Evolutionary conservation across 2,888 invertebrate species (phyloP).

Genomic region (Sepiola atlantica): DNA sequence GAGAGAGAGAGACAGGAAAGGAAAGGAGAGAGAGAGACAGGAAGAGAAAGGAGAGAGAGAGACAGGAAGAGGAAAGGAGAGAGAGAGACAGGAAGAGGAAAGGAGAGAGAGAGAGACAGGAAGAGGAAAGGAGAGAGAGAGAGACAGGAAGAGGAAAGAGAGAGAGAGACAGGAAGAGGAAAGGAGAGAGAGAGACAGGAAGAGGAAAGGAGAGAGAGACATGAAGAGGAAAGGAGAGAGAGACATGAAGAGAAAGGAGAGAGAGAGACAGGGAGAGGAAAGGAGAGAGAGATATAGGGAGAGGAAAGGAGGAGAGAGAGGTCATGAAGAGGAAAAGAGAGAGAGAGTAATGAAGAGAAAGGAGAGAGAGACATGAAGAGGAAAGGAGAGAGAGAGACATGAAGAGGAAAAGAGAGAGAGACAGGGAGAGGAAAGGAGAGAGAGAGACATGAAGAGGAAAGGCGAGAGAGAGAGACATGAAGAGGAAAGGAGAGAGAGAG

Average conservation of each 20-base stretch:
- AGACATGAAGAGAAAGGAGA: neutral
- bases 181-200: neutral
- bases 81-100: neutral
- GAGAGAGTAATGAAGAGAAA: neutral
- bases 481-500: too few relatives aligned
- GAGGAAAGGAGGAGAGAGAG: neutral
- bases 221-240: neutral
- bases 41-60: neutral
- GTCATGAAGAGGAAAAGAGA: too few relatives aligned
- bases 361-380: neutral
- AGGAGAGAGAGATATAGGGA: neutral
- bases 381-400: neutral
- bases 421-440: neutral
- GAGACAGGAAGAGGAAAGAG: neutral
- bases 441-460: neutral
- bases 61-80: neutral
- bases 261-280: neutral
- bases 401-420: neutral
- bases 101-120: neutral
- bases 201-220: neutral
- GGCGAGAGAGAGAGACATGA: neutral
- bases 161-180: too few relatives aligned
- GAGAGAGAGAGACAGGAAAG: neutral
- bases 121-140: neutral
- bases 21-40: neutral